phyloP scores from a whole-genome alignment of 2,888 invertebrate species.

The Griposia aprilina region DNA sequence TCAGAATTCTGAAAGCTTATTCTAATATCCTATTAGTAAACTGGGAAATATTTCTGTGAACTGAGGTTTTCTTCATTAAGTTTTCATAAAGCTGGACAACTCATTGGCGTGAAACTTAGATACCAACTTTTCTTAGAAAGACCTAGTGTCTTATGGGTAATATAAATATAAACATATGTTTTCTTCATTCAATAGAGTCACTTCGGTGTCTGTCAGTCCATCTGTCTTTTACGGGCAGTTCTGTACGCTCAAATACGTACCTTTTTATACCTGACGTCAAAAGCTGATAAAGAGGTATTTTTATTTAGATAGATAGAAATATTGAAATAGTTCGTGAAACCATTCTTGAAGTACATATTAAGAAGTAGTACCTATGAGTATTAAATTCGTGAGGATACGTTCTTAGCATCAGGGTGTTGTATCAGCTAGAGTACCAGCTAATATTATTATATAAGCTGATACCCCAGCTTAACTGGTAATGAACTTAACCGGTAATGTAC shows the following conservation, averaged over 20 bases:
- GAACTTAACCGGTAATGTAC: background rate
- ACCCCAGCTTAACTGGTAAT: background rate
- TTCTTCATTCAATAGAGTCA: background rate
- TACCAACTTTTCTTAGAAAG: background rate
- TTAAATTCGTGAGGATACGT: too few species aligned
- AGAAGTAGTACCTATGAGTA: background rate
- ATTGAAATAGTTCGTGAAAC: slow-evolving; percentile 2
- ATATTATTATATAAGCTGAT: background rate
- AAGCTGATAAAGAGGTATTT: background rate
- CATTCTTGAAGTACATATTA: background rate
- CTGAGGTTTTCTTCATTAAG: background rate
- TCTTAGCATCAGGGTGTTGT: background rate
- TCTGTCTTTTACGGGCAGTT: slow-evolving; percentile 5
- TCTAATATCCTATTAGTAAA: background rate
- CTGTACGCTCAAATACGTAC: background rate
- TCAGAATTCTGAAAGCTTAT: background rate
- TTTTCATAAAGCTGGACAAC: background rate
- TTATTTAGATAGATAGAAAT: background rate
- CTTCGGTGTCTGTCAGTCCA: background rate
- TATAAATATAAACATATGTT: too few species aligned
- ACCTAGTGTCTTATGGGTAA: background rate
- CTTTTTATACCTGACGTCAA: background rate
- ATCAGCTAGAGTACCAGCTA: background rate
- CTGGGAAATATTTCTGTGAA: background rate
- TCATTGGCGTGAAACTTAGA: background rate